These are phyloP conservation scores for Rutpela maculata DNA, from an alignment of 2,888 invertebrate species.

Conservation along the genomic window DNA sequence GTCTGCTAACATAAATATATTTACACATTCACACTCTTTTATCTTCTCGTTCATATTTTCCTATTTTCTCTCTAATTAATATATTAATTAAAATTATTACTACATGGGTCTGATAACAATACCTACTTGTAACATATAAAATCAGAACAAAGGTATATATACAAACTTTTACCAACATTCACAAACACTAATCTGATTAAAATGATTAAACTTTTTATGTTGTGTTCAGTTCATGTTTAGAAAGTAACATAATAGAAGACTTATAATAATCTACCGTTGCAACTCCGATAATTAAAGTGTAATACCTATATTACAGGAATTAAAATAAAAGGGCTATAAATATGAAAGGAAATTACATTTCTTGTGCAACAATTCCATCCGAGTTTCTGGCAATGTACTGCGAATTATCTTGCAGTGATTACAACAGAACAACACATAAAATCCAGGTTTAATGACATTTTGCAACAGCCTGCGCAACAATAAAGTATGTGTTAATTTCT, in stretches of 20 bases:
- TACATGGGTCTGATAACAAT: background rate
- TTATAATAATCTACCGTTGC: slow-evolving; percentile 17
- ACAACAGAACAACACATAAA: slow-evolving; percentile 68
- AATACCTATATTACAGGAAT: slow-evolving; percentile 47
- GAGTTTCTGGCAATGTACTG: slow-evolving; percentile 58
- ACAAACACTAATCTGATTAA: background rate
- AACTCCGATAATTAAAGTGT: slow-evolving; percentile 38
- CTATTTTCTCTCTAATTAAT: no score
- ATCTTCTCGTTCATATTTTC: no score
- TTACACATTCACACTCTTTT: no score
- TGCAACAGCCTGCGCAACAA: slow-evolving; percentile 67
- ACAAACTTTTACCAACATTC: background rate
- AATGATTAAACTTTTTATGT: background rate
- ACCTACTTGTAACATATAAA: background rate
- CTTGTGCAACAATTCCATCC: slow-evolving; percentile 58
- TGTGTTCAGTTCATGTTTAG: background rate
- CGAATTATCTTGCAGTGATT: slow-evolving; percentile 68
- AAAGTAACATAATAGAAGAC: slow-evolving; percentile 17
- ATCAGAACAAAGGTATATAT: background rate
- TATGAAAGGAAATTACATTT: slow-evolving; percentile 58
- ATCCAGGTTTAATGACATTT: slow-evolving; percentile 69
- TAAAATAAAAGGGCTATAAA: slow-evolving; percentile 58
- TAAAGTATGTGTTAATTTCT: slow-evolving; percentile 70
- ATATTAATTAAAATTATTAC: background rate
- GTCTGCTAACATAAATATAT: no score